Evolutionary conservation across 1,140 invertebrate species (phyloP).

Genomic region (Cyphomyrmex costatus): DNA sequence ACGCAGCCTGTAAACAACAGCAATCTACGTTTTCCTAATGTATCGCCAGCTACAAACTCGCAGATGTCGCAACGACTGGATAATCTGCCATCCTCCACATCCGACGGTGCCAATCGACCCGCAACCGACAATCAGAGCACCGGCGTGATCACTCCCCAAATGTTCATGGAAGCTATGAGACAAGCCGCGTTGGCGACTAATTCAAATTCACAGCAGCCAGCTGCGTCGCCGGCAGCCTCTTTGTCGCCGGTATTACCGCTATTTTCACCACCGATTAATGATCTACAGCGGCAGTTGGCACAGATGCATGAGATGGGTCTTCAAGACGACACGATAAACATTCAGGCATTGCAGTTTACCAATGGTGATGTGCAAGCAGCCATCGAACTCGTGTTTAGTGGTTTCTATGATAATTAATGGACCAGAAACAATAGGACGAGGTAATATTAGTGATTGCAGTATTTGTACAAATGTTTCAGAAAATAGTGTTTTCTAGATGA

Average conservation of each 20-base stretch:
- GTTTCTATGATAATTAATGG: slow-evolving; percentile 83
- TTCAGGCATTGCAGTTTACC: slow-evolving; percentile 93
- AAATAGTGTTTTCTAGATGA: slow-evolving; percentile 3
- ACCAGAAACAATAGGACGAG: neutral
- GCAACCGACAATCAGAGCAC: slow-evolving; percentile 70
- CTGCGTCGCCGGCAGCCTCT: slow-evolving; percentile 59
- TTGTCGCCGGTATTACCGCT: slow-evolving; percentile 70
- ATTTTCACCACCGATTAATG: slow-evolving; percentile 68
- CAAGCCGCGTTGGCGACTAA: slow-evolving; percentile 85
- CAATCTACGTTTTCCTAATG: slow-evolving; percentile 77
- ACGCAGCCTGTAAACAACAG: slow-evolving; percentile 78
- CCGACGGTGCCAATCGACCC: slow-evolving; percentile 17
- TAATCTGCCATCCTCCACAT: slow-evolving; percentile 76
- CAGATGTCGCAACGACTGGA: slow-evolving; percentile 86
- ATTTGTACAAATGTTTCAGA: slow-evolving; percentile 7
- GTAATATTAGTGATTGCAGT: slow-evolving; percentile 16
- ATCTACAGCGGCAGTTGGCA: slow-evolving; percentile 89
- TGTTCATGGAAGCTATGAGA: slow-evolving; percentile 88
- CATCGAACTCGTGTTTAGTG: slow-evolving; percentile 92
- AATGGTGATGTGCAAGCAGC: slow-evolving; percentile 96
- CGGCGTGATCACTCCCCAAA: slow-evolving; percentile 87
- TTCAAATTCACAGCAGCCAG: slow-evolving; percentile 55
- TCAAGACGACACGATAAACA: slow-evolving; percentile 93
- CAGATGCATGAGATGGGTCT: slow-evolving; percentile 96
- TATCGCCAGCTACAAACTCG: slow-evolving; percentile 86